Conservation (phyloP, 2,113 vertebrate species). For the Cottus gobio region DNA sequence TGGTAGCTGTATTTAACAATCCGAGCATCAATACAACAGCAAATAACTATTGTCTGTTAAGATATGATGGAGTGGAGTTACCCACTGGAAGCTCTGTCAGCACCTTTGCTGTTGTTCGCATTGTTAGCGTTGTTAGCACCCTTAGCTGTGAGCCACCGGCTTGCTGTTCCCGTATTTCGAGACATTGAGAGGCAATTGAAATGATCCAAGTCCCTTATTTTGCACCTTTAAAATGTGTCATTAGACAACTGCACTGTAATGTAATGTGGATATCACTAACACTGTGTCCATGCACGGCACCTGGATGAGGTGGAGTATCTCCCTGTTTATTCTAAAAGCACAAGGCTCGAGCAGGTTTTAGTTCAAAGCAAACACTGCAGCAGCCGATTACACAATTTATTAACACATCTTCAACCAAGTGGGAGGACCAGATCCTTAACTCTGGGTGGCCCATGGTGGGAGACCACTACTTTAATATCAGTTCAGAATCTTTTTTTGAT, state of each 20-base stretch:
- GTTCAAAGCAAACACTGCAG: conserved; percentile 12
- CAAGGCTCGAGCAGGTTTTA: conserved; percentile 3
- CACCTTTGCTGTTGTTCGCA: too few species aligned
- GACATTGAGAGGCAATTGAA: background rate
- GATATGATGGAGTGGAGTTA: background rate
- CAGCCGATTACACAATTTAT: conserved; percentile 21
- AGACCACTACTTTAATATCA: conserved; percentile 4
- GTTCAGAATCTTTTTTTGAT: conserved; percentile 31
- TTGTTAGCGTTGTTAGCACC: background rate
- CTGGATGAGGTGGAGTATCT: background rate
- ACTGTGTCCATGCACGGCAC: background rate
- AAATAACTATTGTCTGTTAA: too few species aligned
- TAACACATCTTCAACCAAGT: background rate
- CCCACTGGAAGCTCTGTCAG: background rate
- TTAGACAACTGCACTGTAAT: background rate
- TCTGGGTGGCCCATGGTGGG: conserved; percentile 42
- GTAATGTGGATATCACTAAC: background rate
- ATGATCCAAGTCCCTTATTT: background rate
- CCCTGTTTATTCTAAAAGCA: background rate
- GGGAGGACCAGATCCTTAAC: conserved; percentile 10
- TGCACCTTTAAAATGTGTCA: background rate
- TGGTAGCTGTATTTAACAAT: too few species aligned
- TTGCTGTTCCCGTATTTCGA: background rate
- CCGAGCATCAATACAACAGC: too few species aligned
- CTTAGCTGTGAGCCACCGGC: background rate